Percentiles rank a stretch among this genome's conserved stretches.
Evolutionary conservation across 2,113 vertebrate species (phyloP).

Genomic region (Mus musculus): GRCm39 chr1:146392501-146393000

Average conservation of each 20-base stretch:
- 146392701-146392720: not conserved
- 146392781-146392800: constrained; percentile 2
- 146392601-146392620: not conserved
- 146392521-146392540: not conserved
- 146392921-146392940: not conserved
- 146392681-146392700: constrained; percentile 28
- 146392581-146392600: not conserved
- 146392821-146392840: constrained; percentile 18
- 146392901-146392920: not conserved
- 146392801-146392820: constrained; percentile 44
- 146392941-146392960: not conserved
- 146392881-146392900: not conserved
- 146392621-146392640: not conserved
- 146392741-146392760: not conserved
- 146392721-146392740: not conserved
- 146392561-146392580: not conserved
- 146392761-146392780: constrained; percentile 11
- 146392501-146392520: not conserved
- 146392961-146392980: not conserved
- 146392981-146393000: too few species aligned
- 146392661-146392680: not conserved
- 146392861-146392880: not conserved
- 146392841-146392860: constrained; percentile 36
- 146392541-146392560: not conserved
- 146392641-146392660: not conserved